Evolutionary conservation across 1,140 invertebrate species (phyloP).

Genomic region (Macrocentrus cingulum): DNA sequence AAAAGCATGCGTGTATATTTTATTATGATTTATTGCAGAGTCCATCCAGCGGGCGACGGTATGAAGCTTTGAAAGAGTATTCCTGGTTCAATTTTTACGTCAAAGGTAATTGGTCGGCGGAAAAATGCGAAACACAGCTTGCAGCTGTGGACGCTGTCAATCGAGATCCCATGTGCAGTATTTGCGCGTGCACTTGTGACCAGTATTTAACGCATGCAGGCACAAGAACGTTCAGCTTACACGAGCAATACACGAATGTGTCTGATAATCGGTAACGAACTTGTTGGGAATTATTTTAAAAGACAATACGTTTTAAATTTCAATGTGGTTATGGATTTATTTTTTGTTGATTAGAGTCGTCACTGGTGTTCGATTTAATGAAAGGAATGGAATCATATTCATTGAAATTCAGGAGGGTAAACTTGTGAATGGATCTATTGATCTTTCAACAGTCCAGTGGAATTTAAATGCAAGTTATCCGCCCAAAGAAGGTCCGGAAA

Average conservation of each 20-base stretch:
- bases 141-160: background rate
- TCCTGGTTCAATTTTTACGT: background rate
- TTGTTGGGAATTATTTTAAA: background rate
- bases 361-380: constrained; percentile 6
- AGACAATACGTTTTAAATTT: background rate
- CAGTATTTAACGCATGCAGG: background rate
- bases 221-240: background rate
- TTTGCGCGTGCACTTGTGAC: constrained; percentile 7
- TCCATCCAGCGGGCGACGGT: background rate
- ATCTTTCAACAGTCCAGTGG: background rate
- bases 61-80: constrained; percentile 1
- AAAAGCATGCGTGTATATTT: too few relatives aligned
- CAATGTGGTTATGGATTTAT: background rate
- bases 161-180: background rate
- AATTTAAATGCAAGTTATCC: background rate
- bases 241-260: background rate
- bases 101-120: background rate
- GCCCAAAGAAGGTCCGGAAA: background rate
- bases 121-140: background rate
- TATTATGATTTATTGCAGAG: background rate
- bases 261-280: background rate
- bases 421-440: constrained; percentile 12
- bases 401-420: constrained; percentile 9
- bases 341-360: constrained; percentile 1
- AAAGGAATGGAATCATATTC: background rate